Conservation (phyloP, 2,888 invertebrate genomes). For the Alitta virens region DNA sequence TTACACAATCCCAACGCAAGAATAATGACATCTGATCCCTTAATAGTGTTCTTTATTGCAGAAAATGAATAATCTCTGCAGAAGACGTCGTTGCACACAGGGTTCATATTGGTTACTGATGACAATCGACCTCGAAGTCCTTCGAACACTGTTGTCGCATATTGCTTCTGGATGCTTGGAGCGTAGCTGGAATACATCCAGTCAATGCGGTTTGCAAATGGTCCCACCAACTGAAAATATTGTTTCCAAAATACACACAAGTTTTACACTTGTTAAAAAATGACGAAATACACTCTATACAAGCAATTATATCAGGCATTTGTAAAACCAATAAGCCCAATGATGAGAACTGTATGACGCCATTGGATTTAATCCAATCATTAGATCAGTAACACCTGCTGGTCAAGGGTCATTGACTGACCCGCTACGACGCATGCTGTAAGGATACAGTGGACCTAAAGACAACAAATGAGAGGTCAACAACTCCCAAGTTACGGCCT, state of each 20-base stretch:
- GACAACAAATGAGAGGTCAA: too few relatives aligned
- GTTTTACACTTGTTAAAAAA: background rate
- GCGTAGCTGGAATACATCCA: slow-evolving; percentile 32
- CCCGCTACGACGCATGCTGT: too few relatives aligned
- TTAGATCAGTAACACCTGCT: too few relatives aligned
- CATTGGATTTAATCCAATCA: too few relatives aligned
- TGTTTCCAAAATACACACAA: too few relatives aligned
- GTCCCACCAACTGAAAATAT: slow-evolving; percentile 30
- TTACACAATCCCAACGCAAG: slow-evolving; percentile 26
- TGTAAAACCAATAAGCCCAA: too few relatives aligned
- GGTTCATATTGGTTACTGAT: background rate
- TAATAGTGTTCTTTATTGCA: background rate
- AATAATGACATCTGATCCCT: slow-evolving; percentile 20
- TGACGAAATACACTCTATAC: too few relatives aligned
- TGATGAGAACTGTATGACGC: too few relatives aligned
- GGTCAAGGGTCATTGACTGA: too few relatives aligned
- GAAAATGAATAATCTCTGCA: slow-evolving; percentile 10
- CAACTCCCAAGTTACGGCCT: too few relatives aligned
- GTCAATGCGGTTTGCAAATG: slow-evolving; percentile 20
- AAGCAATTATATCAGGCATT: too few relatives aligned
- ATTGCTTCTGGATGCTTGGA: slow-evolving; percentile 18
- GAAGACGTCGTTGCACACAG: slow-evolving; percentile 23
- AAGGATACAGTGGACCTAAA: too few relatives aligned
- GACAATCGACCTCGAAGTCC: slow-evolving; percentile 23
- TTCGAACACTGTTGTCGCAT: slow-evolving; percentile 20